Evolutionary conservation across 2,113 vertebrate species (phyloP).

Genomic region (Salvator merianae): DNA sequence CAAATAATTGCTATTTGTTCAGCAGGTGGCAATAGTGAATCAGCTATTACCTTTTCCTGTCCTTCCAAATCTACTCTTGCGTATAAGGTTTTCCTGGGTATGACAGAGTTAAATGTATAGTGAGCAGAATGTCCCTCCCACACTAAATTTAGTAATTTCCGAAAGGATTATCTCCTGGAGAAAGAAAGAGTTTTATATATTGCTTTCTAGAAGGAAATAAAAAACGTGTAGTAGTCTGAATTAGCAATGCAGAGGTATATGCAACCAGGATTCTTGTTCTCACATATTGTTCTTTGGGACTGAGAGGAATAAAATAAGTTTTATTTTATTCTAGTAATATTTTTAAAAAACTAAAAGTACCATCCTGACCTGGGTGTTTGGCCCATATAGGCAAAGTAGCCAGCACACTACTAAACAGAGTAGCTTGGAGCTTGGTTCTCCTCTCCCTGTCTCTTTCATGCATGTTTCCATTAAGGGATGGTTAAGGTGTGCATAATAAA

Average conservation of each 20-base stretch:
- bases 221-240: not conserved
- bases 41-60: slow-evolving; percentile 12
- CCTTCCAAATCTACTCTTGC: not conserved
- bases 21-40: slow-evolving; percentile 64
- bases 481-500: no score
- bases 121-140: not conserved
- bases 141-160: not conserved
- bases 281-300: not conserved
- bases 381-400: no score
- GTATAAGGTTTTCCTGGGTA: not conserved
- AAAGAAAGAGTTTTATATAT: not conserved
- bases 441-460: no score
- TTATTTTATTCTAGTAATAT: no score
- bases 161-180: not conserved
- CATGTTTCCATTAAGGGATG: no score
- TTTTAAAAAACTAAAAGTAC: no score
- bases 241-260: not conserved
- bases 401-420: no score
- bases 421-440: no score
- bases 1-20: slow-evolving; percentile 34
- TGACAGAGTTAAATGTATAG: not conserved
- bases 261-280: not conserved
- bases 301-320: not conserved
- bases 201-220: not conserved
- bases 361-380: no score